Conservation (phyloP, 1,140 invertebrate species). For the Drosophila truncata region DNA sequence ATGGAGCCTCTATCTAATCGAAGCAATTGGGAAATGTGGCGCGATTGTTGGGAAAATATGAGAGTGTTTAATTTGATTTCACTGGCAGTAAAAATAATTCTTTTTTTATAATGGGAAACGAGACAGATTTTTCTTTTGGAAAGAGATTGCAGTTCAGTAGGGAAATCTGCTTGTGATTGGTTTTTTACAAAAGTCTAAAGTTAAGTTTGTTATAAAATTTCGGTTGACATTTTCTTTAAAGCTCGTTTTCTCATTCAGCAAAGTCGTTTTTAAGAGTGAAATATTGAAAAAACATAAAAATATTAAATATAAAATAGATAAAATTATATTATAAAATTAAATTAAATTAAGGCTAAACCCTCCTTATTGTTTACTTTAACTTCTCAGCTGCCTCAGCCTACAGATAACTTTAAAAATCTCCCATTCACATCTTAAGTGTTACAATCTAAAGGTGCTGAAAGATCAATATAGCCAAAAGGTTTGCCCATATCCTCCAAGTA, state of each 20-base stretch:
- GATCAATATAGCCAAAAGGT: constrained; percentile 11
- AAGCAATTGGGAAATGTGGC: constrained; percentile 12
- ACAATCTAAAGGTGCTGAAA: background rate
- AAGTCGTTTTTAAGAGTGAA: no score
- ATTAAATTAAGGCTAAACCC: no score
- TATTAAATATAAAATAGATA: no score
- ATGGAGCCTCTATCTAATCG: constrained; percentile 31
- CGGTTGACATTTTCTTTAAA: no score
- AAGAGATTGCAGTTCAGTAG: background rate
- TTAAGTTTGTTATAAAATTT: no score
- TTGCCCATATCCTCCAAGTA: background rate
- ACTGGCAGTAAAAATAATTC: background rate
- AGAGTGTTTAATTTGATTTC: constrained; percentile 12
- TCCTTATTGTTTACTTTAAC: background rate
- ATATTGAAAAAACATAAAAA: no score
- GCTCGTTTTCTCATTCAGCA: no score
- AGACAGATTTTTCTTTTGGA: background rate
- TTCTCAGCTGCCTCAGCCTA: background rate
- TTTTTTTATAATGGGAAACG: background rate
- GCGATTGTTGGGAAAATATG: background rate
- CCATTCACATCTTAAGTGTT: background rate
- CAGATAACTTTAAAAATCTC: background rate
- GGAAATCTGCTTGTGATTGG: background rate
- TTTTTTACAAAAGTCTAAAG: background rate
- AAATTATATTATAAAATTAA: no score